A percentile compares a stretch with the other conserved stretches of the same genome.
phyloP scores from a whole-genome alignment of 2,888 invertebrate species.

The Catocala nupta region DNA sequence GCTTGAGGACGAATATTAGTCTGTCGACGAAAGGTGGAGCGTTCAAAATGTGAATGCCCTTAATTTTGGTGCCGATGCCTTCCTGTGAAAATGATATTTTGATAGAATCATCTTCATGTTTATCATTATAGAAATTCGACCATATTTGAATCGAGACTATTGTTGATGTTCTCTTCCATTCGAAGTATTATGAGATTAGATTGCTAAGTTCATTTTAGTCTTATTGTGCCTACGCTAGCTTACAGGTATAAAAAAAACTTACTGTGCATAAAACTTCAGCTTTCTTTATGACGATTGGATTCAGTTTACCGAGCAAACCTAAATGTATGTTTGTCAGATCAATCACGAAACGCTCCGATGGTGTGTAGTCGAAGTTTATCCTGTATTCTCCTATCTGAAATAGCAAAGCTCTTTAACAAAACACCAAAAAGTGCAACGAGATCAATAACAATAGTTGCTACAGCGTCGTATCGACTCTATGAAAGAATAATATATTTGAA shows the following conservation, averaged over 20 bases:
- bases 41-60: slow-evolving; percentile 79
- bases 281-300: slow-evolving; percentile 76
- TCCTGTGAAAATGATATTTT: slow-evolving; percentile 63
- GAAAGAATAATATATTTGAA: too few species aligned
- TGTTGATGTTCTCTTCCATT: too few species aligned
- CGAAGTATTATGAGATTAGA: too few species aligned
- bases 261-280: slow-evolving; percentile 77
- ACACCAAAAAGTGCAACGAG: slow-evolving; percentile 36
- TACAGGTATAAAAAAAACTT: slow-evolving; percentile 43
- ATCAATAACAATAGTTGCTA: too few species aligned
- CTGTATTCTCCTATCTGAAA: slow-evolving; percentile 80
- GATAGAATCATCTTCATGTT: not conserved
- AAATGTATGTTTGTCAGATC: slow-evolving; percentile 71
- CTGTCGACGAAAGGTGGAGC: slow-evolving; percentile 77
- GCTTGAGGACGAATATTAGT: slow-evolving; percentile 72
- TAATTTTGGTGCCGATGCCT: slow-evolving; percentile 78
- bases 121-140: too few species aligned
- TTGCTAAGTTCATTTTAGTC: too few species aligned
- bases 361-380: slow-evolving; percentile 70
- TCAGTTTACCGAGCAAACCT: slow-evolving; percentile 68
- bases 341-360: slow-evolving; percentile 71
- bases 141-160: too few species aligned
- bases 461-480: too few species aligned
- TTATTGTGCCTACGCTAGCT: too few species aligned
- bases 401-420: slow-evolving; percentile 7